Evolutionary conservation across 2,113 vertebrate genomes (phyloP).

Genomic region (Hydrolagus affinis): DNA sequence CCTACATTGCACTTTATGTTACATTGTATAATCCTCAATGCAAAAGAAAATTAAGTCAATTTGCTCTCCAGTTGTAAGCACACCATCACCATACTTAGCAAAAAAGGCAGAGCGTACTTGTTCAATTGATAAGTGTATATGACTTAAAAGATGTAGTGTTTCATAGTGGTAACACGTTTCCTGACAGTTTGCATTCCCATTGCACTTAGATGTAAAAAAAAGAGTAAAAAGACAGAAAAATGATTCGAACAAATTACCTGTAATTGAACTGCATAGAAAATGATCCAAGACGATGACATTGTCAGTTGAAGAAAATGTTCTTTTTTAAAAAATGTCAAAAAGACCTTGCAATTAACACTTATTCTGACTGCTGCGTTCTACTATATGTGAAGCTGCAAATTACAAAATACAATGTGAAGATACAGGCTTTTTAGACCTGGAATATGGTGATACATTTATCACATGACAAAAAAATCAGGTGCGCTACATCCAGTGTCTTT

Average conservation of each 20-base stretch:
- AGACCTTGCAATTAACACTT: conserved; percentile 22
- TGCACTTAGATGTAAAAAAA: conserved; percentile 12
- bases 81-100: neutral
- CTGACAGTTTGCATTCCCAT: conserved; percentile 1
- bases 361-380: neutral
- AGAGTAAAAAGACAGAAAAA: conserved; percentile 9
- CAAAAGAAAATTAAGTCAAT: neutral
- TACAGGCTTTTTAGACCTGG: neutral
- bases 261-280: conserved; percentile 20
- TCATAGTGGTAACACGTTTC: neutral
- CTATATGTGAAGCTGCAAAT: conserved; percentile 10
- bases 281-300: too few species aligned
- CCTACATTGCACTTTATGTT: too few species aligned
- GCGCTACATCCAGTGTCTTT: neutral
- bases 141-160: neutral
- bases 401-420: neutral
- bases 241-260: conserved; percentile 16
- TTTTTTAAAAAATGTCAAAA: conserved; percentile 17
- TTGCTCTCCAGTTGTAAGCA: neutral
- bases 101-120: neutral
- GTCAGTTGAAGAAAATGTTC: conserved; percentile 23
- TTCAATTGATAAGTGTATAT: neutral
- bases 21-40: neutral
- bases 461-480: conserved; percentile 4
- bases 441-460: neutral